Base-by-base conservation (phyloP, 2,888 invertebrate species). In the Tribolium freemani region DNA sequence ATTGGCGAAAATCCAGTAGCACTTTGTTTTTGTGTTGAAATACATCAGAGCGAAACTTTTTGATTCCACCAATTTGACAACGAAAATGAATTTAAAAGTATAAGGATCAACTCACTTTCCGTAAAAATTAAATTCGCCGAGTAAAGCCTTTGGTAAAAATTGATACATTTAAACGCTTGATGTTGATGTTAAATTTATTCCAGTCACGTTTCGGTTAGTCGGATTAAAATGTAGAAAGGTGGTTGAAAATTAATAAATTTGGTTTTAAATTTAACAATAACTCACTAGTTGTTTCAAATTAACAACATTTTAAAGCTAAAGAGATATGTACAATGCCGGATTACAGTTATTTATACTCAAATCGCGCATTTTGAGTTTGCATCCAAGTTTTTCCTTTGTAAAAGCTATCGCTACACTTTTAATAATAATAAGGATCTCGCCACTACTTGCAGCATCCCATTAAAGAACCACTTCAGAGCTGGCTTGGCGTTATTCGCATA, bases 151-250 rank as follows among this genome's bases (percentile, higher is more conserved):
- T 31, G 31, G 2, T 31, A 31, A 31, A 31, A 31, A 31, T 31
- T 5, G 38, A 38, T 38, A 38, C 6, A n/a, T 20, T 51, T 51
- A 16, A 20, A 51, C 16, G 51, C 6, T 20, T 21, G 20, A 13
- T 16, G 21, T 16, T 20, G 8, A 5, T 51, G 1, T 21, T 6
- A 6, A 51, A 51, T 20, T 20, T 51, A 51, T 51, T 51, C 51
- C n/a, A 51, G 21, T 51, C 51, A 51, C 51, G 51, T 51, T 51
- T 21, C 20, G 51, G 51, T 20, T 51, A 51, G 9, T 51, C 8
- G 51, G 51, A 20, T 51, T 51, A 51, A 16, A 51, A 38, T 38
- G 0, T 38, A 20, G 21, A 51, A 51, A 51, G 8, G 51, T 20
- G 6, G 8, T n/a, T 21, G 21, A 1, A 51, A 51, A 51, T 51